Conservation (phyloP, 2,797 vertebrate genomes). For the Argya squamiceps region DNA sequence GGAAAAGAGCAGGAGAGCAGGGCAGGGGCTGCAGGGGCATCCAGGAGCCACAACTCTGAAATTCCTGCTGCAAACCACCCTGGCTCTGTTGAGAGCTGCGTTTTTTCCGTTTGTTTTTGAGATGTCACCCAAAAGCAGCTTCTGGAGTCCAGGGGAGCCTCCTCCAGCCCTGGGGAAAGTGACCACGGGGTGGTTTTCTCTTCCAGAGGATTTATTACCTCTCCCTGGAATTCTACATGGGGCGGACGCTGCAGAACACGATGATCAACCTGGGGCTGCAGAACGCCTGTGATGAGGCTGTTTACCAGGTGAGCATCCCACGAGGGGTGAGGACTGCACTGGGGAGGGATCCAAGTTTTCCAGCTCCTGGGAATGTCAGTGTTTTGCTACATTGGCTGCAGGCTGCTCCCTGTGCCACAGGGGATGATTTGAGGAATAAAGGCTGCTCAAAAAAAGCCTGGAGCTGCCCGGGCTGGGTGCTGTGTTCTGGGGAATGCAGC, state of each 20-base stretch:
- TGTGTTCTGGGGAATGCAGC: not conserved
- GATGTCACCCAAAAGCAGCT: fast-evolving
- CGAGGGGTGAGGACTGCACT: fast-evolving
- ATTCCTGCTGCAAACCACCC: not conserved
- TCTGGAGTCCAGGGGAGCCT: not conserved
- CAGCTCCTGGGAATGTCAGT: fast-evolving
- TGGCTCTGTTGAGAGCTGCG: not conserved
- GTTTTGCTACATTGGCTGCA: not conserved
- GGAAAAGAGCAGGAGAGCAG: not conserved
- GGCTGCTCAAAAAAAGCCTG: not conserved
- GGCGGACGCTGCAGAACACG: slow-evolving; percentile 92
- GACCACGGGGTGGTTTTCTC: not conserved
- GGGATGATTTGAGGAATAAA: not conserved
- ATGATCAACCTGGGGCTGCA: slow-evolving; percentile 98
- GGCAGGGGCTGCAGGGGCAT: not conserved
- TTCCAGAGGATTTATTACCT: slow-evolving; percentile 95
- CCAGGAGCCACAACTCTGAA: not conserved
- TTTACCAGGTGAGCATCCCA: slow-evolving; percentile 87
- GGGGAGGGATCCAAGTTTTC: fast-evolving
- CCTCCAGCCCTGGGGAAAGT: not conserved
- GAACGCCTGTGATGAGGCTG: slow-evolving; percentile 95
- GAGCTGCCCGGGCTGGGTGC: not conserved
- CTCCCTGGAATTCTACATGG: slow-evolving; percentile 98
- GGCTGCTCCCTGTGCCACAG: fast-evolving
- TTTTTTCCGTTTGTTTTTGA: not conserved